Percentiles rank a stretch among this genome's conserved stretches.
phyloP scores from a whole-genome alignment of 1,140 invertebrate species.

The Polypedilum pembai region DNA sequence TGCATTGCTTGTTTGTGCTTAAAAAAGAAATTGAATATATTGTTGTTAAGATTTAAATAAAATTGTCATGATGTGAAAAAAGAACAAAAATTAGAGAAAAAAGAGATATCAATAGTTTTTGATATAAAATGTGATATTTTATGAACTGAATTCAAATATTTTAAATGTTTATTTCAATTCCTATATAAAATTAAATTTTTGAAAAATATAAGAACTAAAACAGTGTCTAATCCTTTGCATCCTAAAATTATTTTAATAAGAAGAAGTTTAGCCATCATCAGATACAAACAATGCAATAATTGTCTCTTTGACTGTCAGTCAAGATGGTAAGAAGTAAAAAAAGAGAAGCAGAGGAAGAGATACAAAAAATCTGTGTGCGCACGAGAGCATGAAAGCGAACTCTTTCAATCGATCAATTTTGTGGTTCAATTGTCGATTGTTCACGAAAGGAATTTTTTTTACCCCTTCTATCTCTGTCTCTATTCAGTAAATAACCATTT shows the following conservation, averaged over 20 bases:
- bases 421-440: constrained; percentile 10
- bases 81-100: too few relatives aligned
- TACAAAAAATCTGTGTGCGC: neutral
- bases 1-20: neutral
- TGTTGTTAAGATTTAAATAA: too few relatives aligned
- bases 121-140: too few relatives aligned
- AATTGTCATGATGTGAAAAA: too few relatives aligned
- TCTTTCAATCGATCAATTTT: constrained; percentile 13
- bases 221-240: too few relatives aligned
- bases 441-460: constrained; percentile 1
- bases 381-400: neutral
- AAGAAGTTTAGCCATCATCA: neutral
- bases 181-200: too few relatives aligned
- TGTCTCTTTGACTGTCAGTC: neutral
- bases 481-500: neutral
- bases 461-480: neutral
- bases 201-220: too few relatives aligned
- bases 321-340: neutral
- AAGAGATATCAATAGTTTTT: too few relatives aligned
- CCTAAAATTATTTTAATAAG: too few relatives aligned
- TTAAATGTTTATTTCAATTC: too few relatives aligned
- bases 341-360: neutral
- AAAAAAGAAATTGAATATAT: too few relatives aligned
- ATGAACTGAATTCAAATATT: too few relatives aligned
- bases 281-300: neutral